phyloP scores from a whole-genome alignment of 2,888 invertebrate species.

The Colletes collaris region DNA sequence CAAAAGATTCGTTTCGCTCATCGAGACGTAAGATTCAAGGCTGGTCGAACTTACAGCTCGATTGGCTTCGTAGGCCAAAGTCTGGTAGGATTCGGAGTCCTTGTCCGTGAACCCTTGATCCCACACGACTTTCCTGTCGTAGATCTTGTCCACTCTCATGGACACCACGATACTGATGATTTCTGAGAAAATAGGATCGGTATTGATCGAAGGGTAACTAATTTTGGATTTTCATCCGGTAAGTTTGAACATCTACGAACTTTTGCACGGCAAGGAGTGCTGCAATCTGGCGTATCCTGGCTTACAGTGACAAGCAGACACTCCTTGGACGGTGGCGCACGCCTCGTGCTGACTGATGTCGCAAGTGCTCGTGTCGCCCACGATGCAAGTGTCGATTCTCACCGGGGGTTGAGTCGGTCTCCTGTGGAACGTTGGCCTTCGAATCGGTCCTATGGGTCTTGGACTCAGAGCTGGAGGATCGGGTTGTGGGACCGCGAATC shows the following conservation, averaged over 20 bases:
- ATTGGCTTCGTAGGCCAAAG: conserved; percentile 93
- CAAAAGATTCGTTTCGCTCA: neutral
- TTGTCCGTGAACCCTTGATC: conserved; percentile 89
- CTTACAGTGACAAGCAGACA: conserved; percentile 94
- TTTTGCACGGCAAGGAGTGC: conserved; percentile 80
- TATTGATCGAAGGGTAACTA: no score
- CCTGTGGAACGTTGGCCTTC: conserved; percentile 85
- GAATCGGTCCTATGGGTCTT: conserved; percentile 78
- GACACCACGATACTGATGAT: conserved; percentile 92
- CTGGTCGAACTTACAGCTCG: conserved; percentile 88
- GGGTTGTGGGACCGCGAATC: conserved; percentile 87
- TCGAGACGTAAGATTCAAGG: neutral
- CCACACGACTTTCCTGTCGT: conserved; percentile 92
- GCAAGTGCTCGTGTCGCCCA: conserved; percentile 95
- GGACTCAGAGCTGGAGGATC: conserved; percentile 83
- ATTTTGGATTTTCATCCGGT: neutral
- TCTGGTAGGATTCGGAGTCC: conserved; percentile 91
- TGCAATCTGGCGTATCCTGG: conserved; percentile 85
- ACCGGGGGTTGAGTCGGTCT: conserved; percentile 89
- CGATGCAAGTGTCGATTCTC: conserved; percentile 96
- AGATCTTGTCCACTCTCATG: conserved; percentile 92
- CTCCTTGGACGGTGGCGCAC: conserved; percentile 91
- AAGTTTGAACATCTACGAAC: conserved; percentile 48
- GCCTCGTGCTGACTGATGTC: conserved; percentile 94
- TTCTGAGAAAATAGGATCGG: conserved; percentile 74